Conservation (phyloP, 2,113 vertebrate species). For the Quiscalus mexicanus region DNA sequence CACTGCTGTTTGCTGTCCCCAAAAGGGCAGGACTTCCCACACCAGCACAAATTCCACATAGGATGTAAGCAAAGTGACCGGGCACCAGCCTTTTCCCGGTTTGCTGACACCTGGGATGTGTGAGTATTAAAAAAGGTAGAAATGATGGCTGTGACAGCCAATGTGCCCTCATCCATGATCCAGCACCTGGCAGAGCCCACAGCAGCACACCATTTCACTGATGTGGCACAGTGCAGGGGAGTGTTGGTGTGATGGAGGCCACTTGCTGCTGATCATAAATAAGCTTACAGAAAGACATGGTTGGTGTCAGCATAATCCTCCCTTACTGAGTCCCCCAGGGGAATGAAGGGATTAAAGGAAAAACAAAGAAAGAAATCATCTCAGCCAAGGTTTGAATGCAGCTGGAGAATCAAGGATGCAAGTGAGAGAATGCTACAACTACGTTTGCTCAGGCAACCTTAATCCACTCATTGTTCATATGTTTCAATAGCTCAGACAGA, state of each 20-base stretch:
- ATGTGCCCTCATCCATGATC: neutral
- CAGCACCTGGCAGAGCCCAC: neutral
- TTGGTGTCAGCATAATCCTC: neutral
- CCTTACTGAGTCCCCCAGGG: neutral
- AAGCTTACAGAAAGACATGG: neutral
- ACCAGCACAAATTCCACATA: neutral
- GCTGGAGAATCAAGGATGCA: neutral
- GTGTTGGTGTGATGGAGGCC: rapidly evolving
- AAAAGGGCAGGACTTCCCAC: neutral
- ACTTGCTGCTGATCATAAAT: neutral
- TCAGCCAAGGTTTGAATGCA: neutral
- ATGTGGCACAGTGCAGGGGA: no score
- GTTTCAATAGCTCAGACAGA: neutral
- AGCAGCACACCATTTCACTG: neutral
- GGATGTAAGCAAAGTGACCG: neutral
- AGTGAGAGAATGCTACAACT: neutral
- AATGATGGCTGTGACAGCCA: neutral
- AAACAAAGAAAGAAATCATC: neutral
- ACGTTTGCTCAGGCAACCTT: neutral
- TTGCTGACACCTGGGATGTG: neutral
- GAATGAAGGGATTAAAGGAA: neutral
- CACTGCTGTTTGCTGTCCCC: neutral
- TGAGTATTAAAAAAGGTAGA: neutral
- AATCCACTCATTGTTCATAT: neutral
- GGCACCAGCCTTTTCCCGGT: neutral